A percentile compares a stretch with the other conserved stretches of the same genome.
phyloP scores from a whole-genome alignment of 2,797 vertebrate species.

The Gymnodraco acuticeps region DNA sequence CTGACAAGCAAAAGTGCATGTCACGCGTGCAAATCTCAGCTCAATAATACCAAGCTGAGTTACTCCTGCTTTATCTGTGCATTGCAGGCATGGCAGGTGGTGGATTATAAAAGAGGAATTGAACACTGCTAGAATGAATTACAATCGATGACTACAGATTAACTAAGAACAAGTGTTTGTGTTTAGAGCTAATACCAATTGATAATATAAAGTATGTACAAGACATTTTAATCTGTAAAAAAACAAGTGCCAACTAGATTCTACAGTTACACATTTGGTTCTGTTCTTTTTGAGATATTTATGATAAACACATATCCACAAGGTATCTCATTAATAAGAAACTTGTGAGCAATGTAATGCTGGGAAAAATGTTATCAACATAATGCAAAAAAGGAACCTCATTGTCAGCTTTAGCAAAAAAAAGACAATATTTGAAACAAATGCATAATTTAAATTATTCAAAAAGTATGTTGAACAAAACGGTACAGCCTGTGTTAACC shows the following conservation, averaged over 20 bases:
- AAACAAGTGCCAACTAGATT: conserved; percentile 20
- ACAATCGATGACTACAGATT: conserved; percentile 16
- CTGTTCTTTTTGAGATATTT: neutral
- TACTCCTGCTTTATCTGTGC: conserved; percentile 31
- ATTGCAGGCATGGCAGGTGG: conserved; percentile 27
- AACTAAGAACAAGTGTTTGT: conserved; percentile 5
- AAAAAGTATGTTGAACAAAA: too few relatives aligned
- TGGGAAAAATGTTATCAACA: neutral
- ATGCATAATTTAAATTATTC: too few relatives aligned
- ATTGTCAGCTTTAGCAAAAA: too few relatives aligned
- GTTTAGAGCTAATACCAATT: neutral
- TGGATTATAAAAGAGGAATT: conserved; percentile 32
- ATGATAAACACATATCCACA: neutral
- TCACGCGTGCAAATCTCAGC: conserved; percentile 26
- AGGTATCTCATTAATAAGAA: neutral
- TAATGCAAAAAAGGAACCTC: neutral
- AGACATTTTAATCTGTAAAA: neutral
- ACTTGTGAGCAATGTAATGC: neutral
- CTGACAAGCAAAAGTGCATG: conserved; percentile 17
- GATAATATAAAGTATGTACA: neutral
- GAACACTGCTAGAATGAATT: conserved; percentile 12
- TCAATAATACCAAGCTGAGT: conserved; percentile 23
- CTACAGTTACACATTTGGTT: conserved; percentile 11
- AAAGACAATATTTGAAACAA: too few relatives aligned
- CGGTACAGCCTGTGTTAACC: too few relatives aligned